A percentile compares a stretch with the other conserved stretches of the same genome.
Evolutionary conservation across 2,888 invertebrate genomes (phyloP).

Genomic region (Elegia similella): DNA sequence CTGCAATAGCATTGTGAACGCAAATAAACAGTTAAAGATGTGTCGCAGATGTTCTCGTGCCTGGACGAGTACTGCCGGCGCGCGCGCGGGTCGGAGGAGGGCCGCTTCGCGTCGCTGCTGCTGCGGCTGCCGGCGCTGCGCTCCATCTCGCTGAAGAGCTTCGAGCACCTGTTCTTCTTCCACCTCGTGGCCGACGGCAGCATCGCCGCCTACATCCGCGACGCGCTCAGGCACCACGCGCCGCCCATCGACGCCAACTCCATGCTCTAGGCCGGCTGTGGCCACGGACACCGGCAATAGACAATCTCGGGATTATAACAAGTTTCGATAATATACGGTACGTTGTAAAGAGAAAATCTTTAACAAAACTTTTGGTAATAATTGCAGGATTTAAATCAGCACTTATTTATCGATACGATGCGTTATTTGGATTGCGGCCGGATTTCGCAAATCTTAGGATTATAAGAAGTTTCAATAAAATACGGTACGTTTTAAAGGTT

Average conservation of each 20-base stretch:
- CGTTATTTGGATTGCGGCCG: too few relatives aligned
- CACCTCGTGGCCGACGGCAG: conserved; percentile 93
- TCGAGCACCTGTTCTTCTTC: conserved; percentile 97
- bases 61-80: conserved; percentile 97
- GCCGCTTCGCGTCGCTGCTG: conserved; percentile 96
- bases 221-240: conserved; percentile 86
- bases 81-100: conserved; percentile 94
- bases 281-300: too few relatives aligned
- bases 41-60: conserved; percentile 88
- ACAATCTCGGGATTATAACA: too few relatives aligned
- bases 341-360: too few relatives aligned
- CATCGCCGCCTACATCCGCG: conserved; percentile 91
- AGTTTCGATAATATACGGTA: too few relatives aligned
- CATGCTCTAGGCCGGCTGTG: conserved; percentile 42
- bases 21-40: neutral
- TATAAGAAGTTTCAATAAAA: too few relatives aligned
- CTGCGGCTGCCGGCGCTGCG: conserved; percentile 93
- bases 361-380: too few relatives aligned
- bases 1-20: too few relatives aligned
- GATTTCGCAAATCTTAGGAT: too few relatives aligned
- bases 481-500: too few relatives aligned
- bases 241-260: conserved; percentile 67
- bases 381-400: too few relatives aligned
- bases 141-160: conserved; percentile 95
- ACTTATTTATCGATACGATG: too few relatives aligned